A percentile compares a stretch with the other conserved stretches of the same genome.
Evolutionary conservation across 2,797 vertebrate genomes (phyloP).

Genomic region (Poecilia velifera): DNA sequence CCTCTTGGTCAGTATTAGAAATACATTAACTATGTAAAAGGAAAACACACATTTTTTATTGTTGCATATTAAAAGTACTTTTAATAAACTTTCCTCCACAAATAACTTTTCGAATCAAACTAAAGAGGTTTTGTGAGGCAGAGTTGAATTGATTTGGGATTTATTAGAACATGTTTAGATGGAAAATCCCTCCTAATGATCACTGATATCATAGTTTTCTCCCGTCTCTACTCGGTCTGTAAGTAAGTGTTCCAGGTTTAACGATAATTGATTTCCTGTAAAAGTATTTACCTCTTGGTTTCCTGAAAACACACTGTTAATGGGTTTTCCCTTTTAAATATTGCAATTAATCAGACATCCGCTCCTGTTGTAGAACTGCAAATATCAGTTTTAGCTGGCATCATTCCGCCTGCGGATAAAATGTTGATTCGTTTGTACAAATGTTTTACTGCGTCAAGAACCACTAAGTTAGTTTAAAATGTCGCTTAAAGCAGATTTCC

Average conservation of each 20-base stretch:
- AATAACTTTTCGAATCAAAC: not conserved
- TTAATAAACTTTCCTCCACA: not conserved
- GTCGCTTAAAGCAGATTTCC: not conserved
- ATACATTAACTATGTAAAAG: too few relatives aligned
- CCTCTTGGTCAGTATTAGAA: too few relatives aligned
- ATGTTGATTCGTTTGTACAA: not conserved
- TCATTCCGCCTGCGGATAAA: not conserved
- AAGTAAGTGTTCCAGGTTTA: constrained; percentile 4
- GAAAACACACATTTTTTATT: not conserved
- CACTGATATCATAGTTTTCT: constrained; percentile 1
- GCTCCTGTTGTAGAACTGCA: not conserved
- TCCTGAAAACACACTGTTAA: constrained; percentile 1
- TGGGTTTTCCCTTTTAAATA: not conserved
- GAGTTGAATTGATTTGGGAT: not conserved
- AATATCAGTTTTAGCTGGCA: not conserved
- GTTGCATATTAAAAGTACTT: not conserved
- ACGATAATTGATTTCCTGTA: not conserved
- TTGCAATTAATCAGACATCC: not conserved
- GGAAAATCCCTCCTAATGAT: not conserved
- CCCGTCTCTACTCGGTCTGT: constrained; percentile 6
- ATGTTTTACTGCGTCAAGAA: not conserved
- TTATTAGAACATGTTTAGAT: not conserved
- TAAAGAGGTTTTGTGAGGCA: not conserved
- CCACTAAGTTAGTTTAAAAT: not conserved
- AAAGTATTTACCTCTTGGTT: constrained; percentile 3